Evolutionary conservation across 1,140 invertebrate species (phyloP).

Genomic region (Monomorium pharaonis): DNA sequence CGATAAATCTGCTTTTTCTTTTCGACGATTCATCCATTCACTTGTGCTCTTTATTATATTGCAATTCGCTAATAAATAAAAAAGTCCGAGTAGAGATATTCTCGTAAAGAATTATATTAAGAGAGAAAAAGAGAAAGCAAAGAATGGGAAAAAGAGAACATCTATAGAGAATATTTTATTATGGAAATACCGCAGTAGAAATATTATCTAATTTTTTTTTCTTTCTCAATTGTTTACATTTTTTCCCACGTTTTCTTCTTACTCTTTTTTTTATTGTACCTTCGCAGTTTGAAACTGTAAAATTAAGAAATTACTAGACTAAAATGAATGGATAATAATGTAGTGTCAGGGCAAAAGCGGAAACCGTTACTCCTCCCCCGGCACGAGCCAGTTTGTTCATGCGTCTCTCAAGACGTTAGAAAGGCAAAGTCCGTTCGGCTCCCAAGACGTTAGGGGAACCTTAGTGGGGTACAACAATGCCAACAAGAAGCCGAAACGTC

Average conservation of each 20-base stretch:
- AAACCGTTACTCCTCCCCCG: constrained; percentile 77
- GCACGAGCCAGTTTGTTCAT: constrained; percentile 73
- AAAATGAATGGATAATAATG: not conserved
- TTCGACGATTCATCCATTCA: constrained; percentile 24
- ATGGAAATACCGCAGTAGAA: not conserved
- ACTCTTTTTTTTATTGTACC: not conserved
- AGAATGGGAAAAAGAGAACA: not conserved
- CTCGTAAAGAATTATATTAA: not conserved
- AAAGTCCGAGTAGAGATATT: not conserved
- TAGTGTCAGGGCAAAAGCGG: constrained; percentile 20
- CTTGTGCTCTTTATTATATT: not conserved
- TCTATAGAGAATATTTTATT: not conserved
- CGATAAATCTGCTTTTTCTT: constrained; percentile 63
- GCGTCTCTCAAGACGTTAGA: constrained; percentile 81
- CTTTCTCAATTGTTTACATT: not conserved
- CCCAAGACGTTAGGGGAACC: constrained; percentile 80
- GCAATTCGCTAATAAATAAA: not conserved
- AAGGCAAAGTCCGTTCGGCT: constrained; percentile 64
- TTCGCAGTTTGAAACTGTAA: not conserved
- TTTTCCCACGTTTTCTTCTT: not conserved
- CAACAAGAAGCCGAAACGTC: constrained; percentile 84
- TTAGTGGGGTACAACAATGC: constrained; percentile 76
- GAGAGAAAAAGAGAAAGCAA: not conserved
- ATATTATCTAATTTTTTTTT: not conserved
- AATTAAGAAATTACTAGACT: not conserved